phyloP scores from a whole-genome alignment of 2,113 vertebrate species.

The Takifugu flavidus region DNA sequence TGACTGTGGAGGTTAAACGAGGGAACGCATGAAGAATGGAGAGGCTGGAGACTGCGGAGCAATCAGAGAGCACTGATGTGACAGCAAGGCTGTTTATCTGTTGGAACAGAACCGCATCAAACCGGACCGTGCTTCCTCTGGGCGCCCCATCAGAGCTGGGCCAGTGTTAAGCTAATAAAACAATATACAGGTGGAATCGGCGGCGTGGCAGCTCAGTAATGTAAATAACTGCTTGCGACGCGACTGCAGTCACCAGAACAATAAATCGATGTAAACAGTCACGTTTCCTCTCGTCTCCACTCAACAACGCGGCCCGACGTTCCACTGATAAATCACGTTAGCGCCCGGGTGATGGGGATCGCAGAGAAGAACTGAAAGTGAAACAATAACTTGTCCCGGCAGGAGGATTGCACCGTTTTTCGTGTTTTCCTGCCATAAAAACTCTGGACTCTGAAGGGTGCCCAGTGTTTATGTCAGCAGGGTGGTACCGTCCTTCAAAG shows the following conservation, averaged over 20 bases:
- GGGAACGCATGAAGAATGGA: constrained; percentile 23
- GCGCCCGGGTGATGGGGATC: constrained; percentile 19
- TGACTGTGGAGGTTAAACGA: constrained; percentile 27
- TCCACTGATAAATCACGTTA: constrained; percentile 24
- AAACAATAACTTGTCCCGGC: constrained; percentile 2
- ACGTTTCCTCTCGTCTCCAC: constrained; percentile 5
- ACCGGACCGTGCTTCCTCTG: constrained; percentile 9
- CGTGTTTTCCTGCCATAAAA: constrained; percentile 1
- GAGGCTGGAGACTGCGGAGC: constrained; percentile 27
- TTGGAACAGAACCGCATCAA: neutral
- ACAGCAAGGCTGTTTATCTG: constrained; percentile 41
- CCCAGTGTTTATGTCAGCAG: constrained; percentile 6
- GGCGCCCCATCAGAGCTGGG: constrained; percentile 25
- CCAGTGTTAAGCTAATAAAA: constrained; percentile 47
- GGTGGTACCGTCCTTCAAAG: constrained; percentile 16
- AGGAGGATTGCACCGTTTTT: constrained; percentile 3
- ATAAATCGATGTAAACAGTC: constrained; percentile 18
- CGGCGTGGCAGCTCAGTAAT: constrained; percentile 26
- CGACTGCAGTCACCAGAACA: constrained; percentile 21
- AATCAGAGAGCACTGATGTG: constrained; percentile 26
- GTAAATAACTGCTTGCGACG: constrained; percentile 35
- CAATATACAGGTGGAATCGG: constrained; percentile 24
- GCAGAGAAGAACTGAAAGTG: constrained; percentile 6
- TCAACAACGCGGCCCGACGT: neutral
- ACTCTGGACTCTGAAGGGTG: neutral